Evolutionary conservation across 2,113 vertebrate genomes (phyloP).

Genomic region (Pan troglodytes): NHGRI_mPanTro3-v2.1_pri NC_086016.1:27975501-27976000

Average conservation of each 20-base stretch:
- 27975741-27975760: background rate
- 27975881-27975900: background rate
- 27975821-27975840: background rate
- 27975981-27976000: accelerated
- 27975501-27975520: background rate
- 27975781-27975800: background rate
- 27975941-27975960: background rate
- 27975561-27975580: too few species aligned
- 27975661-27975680: too few species aligned
- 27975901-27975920: background rate
- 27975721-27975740: accelerated
- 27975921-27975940: background rate
- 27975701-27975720: background rate
- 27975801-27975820: background rate
- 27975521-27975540: background rate
- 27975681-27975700: background rate
- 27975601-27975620: background rate
- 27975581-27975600: too few species aligned
- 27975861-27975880: background rate
- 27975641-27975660: background rate
- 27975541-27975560: background rate
- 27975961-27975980: background rate
- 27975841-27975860: too few species aligned
- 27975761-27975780: background rate
- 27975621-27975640: background rate